A percentile compares a stretch with the other conserved stretches of the same genome.
Evolutionary conservation across 2,888 invertebrate species (phyloP).

Genomic region (Xestia ashworthii): DNA sequence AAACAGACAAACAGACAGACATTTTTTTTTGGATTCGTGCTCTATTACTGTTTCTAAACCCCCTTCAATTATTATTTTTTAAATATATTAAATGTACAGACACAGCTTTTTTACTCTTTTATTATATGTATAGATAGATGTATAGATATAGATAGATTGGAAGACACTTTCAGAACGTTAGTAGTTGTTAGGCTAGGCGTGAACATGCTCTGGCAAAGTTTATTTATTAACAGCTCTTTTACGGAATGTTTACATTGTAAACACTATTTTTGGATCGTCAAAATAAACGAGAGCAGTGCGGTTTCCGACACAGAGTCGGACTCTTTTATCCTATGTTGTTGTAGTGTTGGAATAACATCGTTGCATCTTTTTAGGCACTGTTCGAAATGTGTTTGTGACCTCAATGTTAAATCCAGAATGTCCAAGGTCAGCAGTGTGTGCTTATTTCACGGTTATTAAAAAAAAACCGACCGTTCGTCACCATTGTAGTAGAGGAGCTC

Average conservation of each 20-base stretch:
- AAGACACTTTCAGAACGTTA: constrained; percentile 37
- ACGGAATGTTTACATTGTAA: constrained; percentile 44
- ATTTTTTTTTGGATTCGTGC: too few relatives aligned
- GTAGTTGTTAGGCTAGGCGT: constrained; percentile 41
- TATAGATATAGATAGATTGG: too few relatives aligned
- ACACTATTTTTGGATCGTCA: constrained; percentile 45
- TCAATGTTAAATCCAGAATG: background rate
- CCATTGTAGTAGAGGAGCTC: too few relatives aligned
- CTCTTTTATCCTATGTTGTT: constrained; percentile 16
- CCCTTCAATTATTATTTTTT: too few relatives aligned
- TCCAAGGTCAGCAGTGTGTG: background rate
- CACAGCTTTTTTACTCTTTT: too few relatives aligned
- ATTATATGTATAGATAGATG: too few relatives aligned
- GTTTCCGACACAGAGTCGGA: constrained; percentile 25
- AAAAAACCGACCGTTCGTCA: background rate
- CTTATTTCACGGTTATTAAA: background rate
- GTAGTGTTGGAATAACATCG: background rate
- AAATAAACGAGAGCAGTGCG: constrained; percentile 33
- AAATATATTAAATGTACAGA: too few relatives aligned
- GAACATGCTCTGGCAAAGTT: constrained; percentile 41
- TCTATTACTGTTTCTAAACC: too few relatives aligned
- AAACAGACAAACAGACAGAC: too few relatives aligned
- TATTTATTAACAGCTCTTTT: constrained; percentile 48
- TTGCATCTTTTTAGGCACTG: constrained; percentile 1
- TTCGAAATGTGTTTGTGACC: background rate